Conservation (phyloP, 1,140 invertebrate species). For the Belonocnema kinseyi region DNA sequence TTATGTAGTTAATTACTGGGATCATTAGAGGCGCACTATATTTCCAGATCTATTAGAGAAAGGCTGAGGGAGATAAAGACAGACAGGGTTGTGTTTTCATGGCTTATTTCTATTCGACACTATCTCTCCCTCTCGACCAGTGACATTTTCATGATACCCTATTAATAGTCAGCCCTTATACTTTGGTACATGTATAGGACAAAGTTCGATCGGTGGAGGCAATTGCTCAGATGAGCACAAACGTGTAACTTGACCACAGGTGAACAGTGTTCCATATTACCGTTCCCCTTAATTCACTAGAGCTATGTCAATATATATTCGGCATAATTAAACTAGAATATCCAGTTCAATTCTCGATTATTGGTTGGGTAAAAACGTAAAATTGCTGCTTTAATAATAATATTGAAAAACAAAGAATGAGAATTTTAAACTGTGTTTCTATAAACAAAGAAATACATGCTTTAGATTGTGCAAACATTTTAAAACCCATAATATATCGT, state of each 20-base stretch:
- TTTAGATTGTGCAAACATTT: too few species aligned
- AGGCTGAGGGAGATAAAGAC: too few species aligned
- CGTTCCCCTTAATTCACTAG: slow-evolving; percentile 25
- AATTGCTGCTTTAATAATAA: not conserved
- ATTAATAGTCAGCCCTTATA: slow-evolving; percentile 14
- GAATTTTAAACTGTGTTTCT: too few species aligned
- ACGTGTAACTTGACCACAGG: slow-evolving; percentile 29
- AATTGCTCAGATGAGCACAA: slow-evolving; percentile 19
- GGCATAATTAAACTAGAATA: slow-evolving; percentile 9
- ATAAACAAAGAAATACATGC: too few species aligned
- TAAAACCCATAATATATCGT: too few species aligned
- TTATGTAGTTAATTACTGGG: slow-evolving; percentile 28
- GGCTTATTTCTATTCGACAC: slow-evolving; percentile 24
- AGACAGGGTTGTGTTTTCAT: not conserved
- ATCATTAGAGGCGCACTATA: slow-evolving; percentile 14
- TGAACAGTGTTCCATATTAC: slow-evolving; percentile 12
- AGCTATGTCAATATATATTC: slow-evolving; percentile 16
- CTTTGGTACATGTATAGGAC: not conserved
- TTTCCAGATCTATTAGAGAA: slow-evolving; percentile 5
- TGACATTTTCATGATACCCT: slow-evolving; percentile 21
- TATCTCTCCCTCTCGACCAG: not conserved
- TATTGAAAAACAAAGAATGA: too few species aligned
- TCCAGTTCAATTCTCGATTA: not conserved
- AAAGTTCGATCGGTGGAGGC: slow-evolving; percentile 16
- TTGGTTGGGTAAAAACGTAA: not conserved